Evolutionary conservation across 2,888 invertebrate genomes (phyloP), one percentile per base, ranked within the genome.

Genomic region (Nomada flava): DNA sequence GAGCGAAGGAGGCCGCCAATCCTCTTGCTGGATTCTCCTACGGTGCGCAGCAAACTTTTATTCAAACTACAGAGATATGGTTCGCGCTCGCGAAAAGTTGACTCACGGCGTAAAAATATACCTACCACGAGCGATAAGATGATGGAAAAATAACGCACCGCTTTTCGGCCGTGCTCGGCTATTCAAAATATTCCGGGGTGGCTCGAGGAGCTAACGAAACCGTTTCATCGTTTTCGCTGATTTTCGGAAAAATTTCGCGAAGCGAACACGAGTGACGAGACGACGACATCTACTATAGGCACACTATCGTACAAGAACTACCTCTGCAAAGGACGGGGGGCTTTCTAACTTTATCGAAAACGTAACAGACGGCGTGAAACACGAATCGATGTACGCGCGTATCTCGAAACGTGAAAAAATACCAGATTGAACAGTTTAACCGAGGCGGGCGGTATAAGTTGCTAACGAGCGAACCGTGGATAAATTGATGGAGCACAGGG

Each of bases 401-500:
- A 36, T 7, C 36, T 36, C 36, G 7, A 36, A 1, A 7, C 36
- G 7, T 36, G 36, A 36, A 1, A 36, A 36, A 36, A 36, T 7
- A 36, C 36, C 36, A 36, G 36, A 36, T 36, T 36, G 0, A 7
- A 36, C 7, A 36, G 36, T 36, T 36, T 36, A 36, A 36, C 36
- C 36, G 57, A 13, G 23, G 23, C 1, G 57, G 13, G 26, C 7
- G 20, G 4, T 26, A 9, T 10, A 23, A 44, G 20, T 29, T 3
- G 55, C 29, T 50, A 55, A 60, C n/a, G 76, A 62, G 4, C 13
- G 4, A 42, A 0, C 5, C 9, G n/a, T 29, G 36, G 47, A 63
- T 44, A 76, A 62, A 85, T 82, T 59, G 82, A 80, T 26, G 23
- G 4, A 5, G 20, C n/a, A 71, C 68, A 78, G 52, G 69, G 67